A percentile compares a stretch with the other conserved stretches of the same genome.
Conservation (phyloP, 2,888 invertebrate species). For the Uloborus plumipes region DNA sequence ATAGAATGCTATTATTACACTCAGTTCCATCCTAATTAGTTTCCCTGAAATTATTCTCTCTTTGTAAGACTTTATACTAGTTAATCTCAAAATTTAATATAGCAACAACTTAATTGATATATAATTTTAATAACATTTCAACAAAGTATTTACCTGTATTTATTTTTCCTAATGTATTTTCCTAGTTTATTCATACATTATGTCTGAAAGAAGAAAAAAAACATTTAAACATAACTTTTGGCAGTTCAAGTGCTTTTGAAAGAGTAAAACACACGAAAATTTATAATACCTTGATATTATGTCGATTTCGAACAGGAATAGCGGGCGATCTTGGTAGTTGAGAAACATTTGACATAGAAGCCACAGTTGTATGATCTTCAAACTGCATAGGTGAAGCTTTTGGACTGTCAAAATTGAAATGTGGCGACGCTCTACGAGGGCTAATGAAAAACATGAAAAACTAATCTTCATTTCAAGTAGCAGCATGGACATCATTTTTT, state of each 20-base stretch:
- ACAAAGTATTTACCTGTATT: too few species aligned
- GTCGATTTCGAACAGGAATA: conserved; percentile 58
- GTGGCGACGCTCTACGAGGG: conserved; percentile 48
- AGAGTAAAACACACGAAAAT: background rate
- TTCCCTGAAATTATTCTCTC: too few species aligned
- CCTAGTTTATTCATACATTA: background rate
- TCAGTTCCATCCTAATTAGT: too few species aligned
- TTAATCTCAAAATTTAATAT: too few species aligned
- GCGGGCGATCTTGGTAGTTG: conserved; percentile 62
- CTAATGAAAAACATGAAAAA: conserved; percentile 20
- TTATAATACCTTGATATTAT: conserved; percentile 20
- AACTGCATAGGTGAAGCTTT: conserved; percentile 21
- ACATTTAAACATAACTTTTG: background rate
- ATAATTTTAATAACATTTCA: too few species aligned
- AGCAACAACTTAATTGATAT: too few species aligned
- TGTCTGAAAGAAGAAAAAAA: conserved; percentile 10
- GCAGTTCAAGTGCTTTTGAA: too few species aligned
- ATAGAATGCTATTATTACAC: too few species aligned
- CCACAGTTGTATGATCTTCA: conserved; percentile 52
- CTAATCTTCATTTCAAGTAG: background rate
- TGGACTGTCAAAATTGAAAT: conserved; percentile 38
- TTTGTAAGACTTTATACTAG: too few species aligned
- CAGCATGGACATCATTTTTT: too few species aligned
- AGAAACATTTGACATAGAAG: conserved; percentile 12
- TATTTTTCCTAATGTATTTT: background rate